These are phyloP conservation scores for Pygocentrus nattereri DNA, from an alignment of 2,797 vertebrate species.

Conservation along the genomic window DNA sequence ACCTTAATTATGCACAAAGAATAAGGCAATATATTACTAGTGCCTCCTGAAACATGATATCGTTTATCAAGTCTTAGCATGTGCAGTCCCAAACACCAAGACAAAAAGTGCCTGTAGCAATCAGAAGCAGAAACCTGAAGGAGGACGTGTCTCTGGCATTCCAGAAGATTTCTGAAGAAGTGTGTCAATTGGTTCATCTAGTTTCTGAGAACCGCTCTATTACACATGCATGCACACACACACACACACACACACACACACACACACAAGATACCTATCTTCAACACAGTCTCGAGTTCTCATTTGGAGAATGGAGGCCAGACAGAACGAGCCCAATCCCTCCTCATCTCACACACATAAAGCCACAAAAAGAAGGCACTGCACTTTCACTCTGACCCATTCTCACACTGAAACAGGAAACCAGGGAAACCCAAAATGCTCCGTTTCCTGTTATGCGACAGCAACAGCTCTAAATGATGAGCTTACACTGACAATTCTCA, in stretches of 20 bases:
- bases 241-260: background rate
- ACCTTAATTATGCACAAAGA: background rate
- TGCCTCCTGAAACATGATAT: background rate
- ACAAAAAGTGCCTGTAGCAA: conserved; percentile 8
- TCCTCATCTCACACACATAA: background rate
- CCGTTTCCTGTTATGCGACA: background rate
- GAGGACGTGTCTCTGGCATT: conserved; percentile 12
- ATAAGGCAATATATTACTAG: no score
- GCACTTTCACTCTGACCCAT: conserved; percentile 13
- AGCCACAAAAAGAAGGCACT: background rate
- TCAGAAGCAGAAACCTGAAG: background rate
- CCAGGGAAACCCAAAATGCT: conserved; percentile 1
- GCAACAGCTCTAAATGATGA: background rate
- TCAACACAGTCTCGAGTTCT: background rate
- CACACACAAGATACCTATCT: background rate
- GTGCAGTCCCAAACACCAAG: background rate
- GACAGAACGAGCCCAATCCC: background rate
- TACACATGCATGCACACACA: background rate
- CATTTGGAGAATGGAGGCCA: background rate
- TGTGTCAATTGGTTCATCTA: background rate
- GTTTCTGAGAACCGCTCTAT: conserved; percentile 2
- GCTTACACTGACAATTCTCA: background rate
- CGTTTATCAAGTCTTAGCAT: conserved; percentile 35
- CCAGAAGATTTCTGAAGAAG: background rate
- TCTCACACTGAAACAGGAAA: conserved; percentile 10